Evolutionary conservation across 2,797 vertebrate genomes (phyloP).

Genomic region (Amblyopsis hoosieri): DNA sequence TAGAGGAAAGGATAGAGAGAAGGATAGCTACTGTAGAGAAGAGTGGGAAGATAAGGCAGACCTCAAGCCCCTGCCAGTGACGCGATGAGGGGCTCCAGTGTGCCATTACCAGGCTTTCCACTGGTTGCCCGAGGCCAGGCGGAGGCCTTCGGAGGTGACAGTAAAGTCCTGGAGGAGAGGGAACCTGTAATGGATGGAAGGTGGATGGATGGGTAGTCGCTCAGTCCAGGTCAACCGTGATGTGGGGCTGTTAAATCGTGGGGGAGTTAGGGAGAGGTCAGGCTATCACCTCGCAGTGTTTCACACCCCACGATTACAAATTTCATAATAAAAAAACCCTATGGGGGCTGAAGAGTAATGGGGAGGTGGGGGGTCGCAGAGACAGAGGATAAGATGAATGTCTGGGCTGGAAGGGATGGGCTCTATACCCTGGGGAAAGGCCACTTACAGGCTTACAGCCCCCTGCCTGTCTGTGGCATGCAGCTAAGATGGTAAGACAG

Average conservation of each 20-base stretch:
- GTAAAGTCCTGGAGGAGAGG: conserved; percentile 17
- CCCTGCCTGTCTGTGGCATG: conserved; percentile 64
- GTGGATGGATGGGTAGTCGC: conserved; percentile 54
- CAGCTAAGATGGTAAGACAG: conserved; percentile 71
- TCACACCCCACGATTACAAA: conserved; percentile 61
- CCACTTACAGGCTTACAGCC: conserved; percentile 68
- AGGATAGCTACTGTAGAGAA: conserved; percentile 30
- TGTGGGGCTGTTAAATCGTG: conserved; percentile 67
- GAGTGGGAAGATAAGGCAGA: conserved; percentile 36
- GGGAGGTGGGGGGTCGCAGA: conserved; percentile 21
- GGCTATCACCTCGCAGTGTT: conserved; percentile 60
- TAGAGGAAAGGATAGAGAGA: conserved; percentile 20
- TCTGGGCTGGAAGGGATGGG: conserved; percentile 63
- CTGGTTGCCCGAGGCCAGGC: conserved; percentile 29
- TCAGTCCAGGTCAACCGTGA: conserved; percentile 66
- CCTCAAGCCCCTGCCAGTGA: conserved; percentile 41
- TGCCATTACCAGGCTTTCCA: conserved; percentile 2
- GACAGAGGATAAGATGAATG: conserved; percentile 46
- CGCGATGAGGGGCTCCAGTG: conserved; percentile 17
- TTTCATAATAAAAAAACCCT: conserved; percentile 26
- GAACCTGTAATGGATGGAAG: conserved; percentile 22
- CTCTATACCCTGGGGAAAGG: conserved; percentile 63
- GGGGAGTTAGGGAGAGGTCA: conserved; percentile 36
- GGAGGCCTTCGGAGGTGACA: conserved; percentile 24
- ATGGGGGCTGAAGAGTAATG: conserved; percentile 12